Conservation (phyloP, 2,113 vertebrate genomes). For the Nanorana parkeri region DNA sequence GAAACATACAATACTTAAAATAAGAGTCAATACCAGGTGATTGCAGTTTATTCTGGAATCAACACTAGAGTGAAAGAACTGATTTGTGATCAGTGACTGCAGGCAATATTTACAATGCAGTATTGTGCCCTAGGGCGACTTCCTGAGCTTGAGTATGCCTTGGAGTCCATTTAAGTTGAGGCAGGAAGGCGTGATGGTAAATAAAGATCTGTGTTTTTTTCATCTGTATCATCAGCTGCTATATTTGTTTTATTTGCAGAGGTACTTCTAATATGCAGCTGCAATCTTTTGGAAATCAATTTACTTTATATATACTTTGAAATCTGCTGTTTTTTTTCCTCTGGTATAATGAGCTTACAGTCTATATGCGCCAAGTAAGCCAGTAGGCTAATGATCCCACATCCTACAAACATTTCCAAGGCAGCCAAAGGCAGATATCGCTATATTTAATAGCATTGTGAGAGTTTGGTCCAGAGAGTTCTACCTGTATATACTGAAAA, state of each 20-base stretch:
- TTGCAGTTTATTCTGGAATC: constrained; percentile 15
- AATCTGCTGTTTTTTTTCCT: constrained; percentile 6
- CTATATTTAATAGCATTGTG: constrained; percentile 28
- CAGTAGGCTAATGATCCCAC: constrained; percentile 30
- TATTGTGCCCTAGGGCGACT: constrained; percentile 31
- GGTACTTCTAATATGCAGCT: constrained; percentile 34
- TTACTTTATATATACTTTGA: constrained; percentile 32
- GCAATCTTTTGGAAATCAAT: constrained; percentile 27
- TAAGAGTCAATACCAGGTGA: constrained; percentile 24
- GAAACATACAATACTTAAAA: not conserved
- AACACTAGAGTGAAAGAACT: constrained; percentile 22
- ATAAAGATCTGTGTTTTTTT: constrained; percentile 18
- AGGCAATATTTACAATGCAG: constrained; percentile 48
- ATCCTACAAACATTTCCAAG: constrained; percentile 1
- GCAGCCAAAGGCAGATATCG: constrained; percentile 1
- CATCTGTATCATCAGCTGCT: constrained; percentile 17
- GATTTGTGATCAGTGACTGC: constrained; percentile 37
- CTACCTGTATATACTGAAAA: not conserved
- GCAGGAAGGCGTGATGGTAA: constrained; percentile 33
- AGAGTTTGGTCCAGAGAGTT: constrained; percentile 18
- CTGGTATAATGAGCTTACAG: constrained; percentile 26
- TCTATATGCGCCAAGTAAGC: constrained; percentile 14
- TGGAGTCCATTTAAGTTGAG: constrained; percentile 37
- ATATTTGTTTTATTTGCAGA: constrained; percentile 34
- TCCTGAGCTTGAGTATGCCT: constrained; percentile 33